These are phyloP conservation scores for Diplogasteroides magnus DNA, from an alignment of 1,140 invertebrate genomes.

Conservation along the genomic window DNA sequence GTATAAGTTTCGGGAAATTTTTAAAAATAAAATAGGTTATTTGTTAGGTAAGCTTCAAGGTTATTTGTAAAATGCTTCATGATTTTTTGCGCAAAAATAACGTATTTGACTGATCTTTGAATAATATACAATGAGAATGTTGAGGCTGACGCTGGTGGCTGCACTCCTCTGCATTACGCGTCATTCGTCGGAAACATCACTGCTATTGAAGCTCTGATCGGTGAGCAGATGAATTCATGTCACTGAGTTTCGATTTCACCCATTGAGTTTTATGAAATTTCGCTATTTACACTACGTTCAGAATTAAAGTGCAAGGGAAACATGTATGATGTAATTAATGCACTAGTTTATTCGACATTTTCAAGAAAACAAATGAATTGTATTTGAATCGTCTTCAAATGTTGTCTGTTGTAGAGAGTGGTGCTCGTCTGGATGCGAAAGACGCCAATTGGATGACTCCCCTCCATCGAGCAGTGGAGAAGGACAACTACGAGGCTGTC, in stretches of 20 bases:
- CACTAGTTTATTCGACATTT: neutral
- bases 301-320: too few relatives aligned
- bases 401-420: neutral
- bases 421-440: neutral
- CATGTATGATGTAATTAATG: neutral
- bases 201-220: neutral
- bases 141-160: neutral
- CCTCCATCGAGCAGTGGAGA: neutral
- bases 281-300: too few relatives aligned
- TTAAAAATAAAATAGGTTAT: too few relatives aligned
- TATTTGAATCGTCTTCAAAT: neutral
- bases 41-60: neutral
- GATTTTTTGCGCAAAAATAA: neutral
- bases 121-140: neutral
- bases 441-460: neutral
- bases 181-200: neutral
- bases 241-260: neutral
- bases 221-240: neutral
- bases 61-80: neutral
- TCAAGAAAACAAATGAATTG: neutral
- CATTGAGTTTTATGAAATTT: too few relatives aligned
- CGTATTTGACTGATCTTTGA: neutral
- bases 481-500: neutral
- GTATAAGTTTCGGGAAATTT: neutral
- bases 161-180: neutral